Percentiles rank a stretch among this genome's conserved stretches.
Evolutionary conservation across 2,888 invertebrate genomes (phyloP).

Genomic region (Acanthosoma haemorrhoidale): DNA sequence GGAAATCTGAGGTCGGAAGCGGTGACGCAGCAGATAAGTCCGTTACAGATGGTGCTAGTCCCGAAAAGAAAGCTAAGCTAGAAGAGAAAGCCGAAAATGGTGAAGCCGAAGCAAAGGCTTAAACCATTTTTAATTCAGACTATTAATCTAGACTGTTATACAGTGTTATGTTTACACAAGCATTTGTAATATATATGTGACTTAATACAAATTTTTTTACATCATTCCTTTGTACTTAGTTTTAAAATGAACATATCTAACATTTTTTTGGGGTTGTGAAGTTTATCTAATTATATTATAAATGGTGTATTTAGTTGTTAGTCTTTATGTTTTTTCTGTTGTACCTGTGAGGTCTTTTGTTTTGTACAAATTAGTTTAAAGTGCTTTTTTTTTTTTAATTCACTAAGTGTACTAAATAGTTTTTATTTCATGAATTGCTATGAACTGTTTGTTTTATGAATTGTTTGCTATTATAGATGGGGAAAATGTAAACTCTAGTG

Average conservation of each 20-base stretch:
- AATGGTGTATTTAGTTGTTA: conserved; percentile 27
- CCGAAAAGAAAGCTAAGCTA: conserved; percentile 68
- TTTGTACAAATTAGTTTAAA: conserved; percentile 31
- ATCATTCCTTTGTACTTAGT: conserved; percentile 32
- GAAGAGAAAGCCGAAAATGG: conserved; percentile 48
- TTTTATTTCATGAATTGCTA: conserved; percentile 1
- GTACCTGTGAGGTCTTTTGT: conserved; percentile 27
- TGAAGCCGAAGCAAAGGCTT: conserved; percentile 36
- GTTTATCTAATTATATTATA: conserved; percentile 19
- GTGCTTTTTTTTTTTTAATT: not conserved
- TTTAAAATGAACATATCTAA: conserved; percentile 25
- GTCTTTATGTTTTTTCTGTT: conserved; percentile 6
- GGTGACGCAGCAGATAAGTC: conserved; percentile 49
- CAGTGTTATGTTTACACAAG: conserved; percentile 19
- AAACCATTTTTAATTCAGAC: conserved; percentile 21
- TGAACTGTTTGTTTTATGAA: not conserved
- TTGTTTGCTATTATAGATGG: no score
- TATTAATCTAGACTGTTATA: conserved; percentile 28
- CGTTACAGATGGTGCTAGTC: conserved; percentile 55
- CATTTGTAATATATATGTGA: conserved; percentile 27
- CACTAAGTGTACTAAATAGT: conserved; percentile 5
- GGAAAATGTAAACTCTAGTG: conserved; percentile 6
- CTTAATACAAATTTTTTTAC: conserved; percentile 25
- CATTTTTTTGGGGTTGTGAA: conserved; percentile 31
- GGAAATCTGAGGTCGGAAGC: conserved; percentile 59